Evolutionary conservation across 2,797 vertebrate genomes (phyloP).

Genomic region (Danio albolineatus): DNA sequence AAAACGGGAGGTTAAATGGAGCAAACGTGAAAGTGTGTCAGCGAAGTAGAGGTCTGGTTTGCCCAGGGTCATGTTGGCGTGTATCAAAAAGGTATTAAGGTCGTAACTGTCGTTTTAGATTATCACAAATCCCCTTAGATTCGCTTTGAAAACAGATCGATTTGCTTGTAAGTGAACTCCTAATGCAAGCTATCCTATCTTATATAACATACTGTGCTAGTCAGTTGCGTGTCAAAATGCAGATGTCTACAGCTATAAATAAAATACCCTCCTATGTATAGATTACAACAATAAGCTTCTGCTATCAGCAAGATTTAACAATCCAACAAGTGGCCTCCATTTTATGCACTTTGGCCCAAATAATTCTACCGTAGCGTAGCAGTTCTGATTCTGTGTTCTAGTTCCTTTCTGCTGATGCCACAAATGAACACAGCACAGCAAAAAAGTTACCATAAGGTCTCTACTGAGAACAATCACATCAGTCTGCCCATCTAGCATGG

Average conservation of each 20-base stretch:
- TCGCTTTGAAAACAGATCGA: conserved; percentile 57
- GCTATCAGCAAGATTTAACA: conserved; percentile 45
- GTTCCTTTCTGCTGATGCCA: conserved; percentile 62
- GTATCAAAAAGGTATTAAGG: conserved; percentile 41
- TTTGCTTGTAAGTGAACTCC: conserved; percentile 33
- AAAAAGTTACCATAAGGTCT: conserved; percentile 37
- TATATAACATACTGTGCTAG: conserved; percentile 51
- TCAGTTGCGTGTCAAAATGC: conserved; percentile 39
- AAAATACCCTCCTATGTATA: conserved; percentile 3
- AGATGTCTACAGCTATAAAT: conserved; percentile 9
- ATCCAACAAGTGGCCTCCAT: conserved; percentile 49
- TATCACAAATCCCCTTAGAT: conserved; percentile 55
- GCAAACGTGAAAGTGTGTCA: conserved; percentile 49
- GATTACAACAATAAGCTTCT: conserved; percentile 40
- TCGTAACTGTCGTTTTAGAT: conserved; percentile 49
- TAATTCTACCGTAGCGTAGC: conserved; percentile 56
- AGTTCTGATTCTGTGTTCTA: conserved; percentile 60
- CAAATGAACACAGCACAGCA: conserved; percentile 53
- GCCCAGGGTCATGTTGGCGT: conserved; percentile 16
- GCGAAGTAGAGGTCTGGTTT: conserved; percentile 33
- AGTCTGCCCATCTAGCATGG: conserved; percentile 33
- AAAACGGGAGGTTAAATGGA: conserved; percentile 39
- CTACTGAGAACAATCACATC: conserved; percentile 31
- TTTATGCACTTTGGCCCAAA: conserved; percentile 57
- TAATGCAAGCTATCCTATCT: conserved; percentile 32